Evolutionary conservation across 2,888 invertebrate genomes (phyloP).

Genomic region (Chrysodeixis includens): DNA sequence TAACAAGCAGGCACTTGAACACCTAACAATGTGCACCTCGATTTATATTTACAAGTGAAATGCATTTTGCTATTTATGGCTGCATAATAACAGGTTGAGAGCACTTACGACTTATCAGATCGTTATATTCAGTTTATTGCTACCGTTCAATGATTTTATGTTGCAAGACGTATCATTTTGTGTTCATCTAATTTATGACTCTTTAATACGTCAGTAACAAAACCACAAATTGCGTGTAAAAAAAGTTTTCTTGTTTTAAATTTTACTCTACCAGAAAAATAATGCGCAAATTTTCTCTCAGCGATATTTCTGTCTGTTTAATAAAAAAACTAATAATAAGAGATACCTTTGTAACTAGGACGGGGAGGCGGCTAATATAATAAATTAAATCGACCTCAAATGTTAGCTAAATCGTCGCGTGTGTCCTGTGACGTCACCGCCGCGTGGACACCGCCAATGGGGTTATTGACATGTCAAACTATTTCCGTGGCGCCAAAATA

Average conservation of each 20-base stretch:
- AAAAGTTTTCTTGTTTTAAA: slow-evolving; percentile 14
- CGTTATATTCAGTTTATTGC: slow-evolving; percentile 63
- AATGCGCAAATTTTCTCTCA: slow-evolving; percentile 41
- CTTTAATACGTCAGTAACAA: slow-evolving; percentile 18
- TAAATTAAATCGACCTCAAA: slow-evolving; percentile 87
- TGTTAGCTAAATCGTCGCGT: slow-evolving; percentile 76
- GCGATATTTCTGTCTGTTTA: slow-evolving; percentile 49
- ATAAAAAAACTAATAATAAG: slow-evolving; percentile 68
- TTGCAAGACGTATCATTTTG: slow-evolving; percentile 49
- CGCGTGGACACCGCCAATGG: slow-evolving; percentile 84
- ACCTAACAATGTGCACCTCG: slow-evolving; percentile 45
- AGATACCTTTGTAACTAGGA: slow-evolving; percentile 72
- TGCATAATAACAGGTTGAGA: slow-evolving; percentile 64
- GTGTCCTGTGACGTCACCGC: slow-evolving; percentile 82
- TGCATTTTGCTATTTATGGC: slow-evolving; percentile 63
- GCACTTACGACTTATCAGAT: slow-evolving; percentile 64
- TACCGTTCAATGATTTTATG: slow-evolving; percentile 54
- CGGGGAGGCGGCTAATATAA: slow-evolving; percentile 75
- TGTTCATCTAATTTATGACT: slow-evolving; percentile 48
- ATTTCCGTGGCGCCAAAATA: slow-evolving; percentile 87
- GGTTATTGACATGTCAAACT: slow-evolving; percentile 88
- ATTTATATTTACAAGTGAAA: slow-evolving; percentile 56
- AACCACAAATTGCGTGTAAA: slow-evolving; percentile 9
- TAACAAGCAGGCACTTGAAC: slow-evolving; percentile 22
- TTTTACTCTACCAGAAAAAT: slow-evolving; percentile 35